phyloP scores from a whole-genome alignment of 2,113 vertebrate genomes.

The Perccottus glenii region DNA sequence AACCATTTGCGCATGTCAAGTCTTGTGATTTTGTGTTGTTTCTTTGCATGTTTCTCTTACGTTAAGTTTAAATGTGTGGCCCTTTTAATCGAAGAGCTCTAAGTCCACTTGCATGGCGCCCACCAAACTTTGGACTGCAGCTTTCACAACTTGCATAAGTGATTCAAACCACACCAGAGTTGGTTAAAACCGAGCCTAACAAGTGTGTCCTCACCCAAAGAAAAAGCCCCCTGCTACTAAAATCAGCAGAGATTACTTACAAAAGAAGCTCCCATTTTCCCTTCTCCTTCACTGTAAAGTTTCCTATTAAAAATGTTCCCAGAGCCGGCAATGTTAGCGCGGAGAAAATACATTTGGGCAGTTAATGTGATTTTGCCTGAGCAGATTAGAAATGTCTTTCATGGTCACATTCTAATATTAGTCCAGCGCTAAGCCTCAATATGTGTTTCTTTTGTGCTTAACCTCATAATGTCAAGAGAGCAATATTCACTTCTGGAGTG shows the following conservation, averaged over 20 bases:
- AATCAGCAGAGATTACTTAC: constrained; percentile 62
- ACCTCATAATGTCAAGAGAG: constrained; percentile 82
- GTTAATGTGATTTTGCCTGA: constrained; percentile 82
- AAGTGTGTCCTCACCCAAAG: not conserved
- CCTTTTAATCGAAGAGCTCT: too few relatives aligned
- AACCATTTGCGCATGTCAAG: not conserved
- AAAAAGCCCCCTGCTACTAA: constrained; percentile 25
- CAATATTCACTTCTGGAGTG: constrained; percentile 67
- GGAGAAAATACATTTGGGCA: constrained; percentile 73
- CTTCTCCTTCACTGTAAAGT: constrained; percentile 45
- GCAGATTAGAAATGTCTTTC: constrained; percentile 83
- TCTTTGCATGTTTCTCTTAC: not conserved
- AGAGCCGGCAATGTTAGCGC: constrained; percentile 61
- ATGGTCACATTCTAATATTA: constrained; percentile 80
- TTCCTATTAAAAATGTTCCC: constrained; percentile 72
- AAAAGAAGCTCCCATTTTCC: constrained; percentile 19
- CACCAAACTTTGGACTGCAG: not conserved
- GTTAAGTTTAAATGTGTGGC: too few relatives aligned
- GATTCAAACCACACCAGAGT: constrained; percentile 8
- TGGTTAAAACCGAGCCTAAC: not conserved
- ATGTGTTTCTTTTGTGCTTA: constrained; percentile 78
- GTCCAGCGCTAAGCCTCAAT: constrained; percentile 76
- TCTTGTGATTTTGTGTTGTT: not conserved
- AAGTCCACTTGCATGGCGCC: not conserved
- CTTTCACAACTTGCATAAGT: not conserved